Percentiles rank a stretch among this genome's conserved stretches.
Evolutionary conservation across 1,140 invertebrate species (phyloP).

Genomic region (Tribolium madens): DNA sequence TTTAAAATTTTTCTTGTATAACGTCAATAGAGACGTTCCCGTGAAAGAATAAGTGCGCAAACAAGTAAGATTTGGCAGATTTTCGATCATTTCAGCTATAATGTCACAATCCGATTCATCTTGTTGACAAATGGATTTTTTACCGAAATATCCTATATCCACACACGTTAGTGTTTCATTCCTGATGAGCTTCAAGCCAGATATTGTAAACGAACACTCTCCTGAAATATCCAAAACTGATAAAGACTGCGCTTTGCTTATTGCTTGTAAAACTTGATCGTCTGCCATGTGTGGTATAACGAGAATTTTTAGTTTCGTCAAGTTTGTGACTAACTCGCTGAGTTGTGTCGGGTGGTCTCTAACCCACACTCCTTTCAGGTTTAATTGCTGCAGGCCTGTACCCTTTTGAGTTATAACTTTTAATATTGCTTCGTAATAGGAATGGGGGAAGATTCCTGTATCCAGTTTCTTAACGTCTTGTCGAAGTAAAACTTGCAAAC

Average conservation of each 20-base stretch:
- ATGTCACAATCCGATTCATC: slow-evolving; percentile 60
- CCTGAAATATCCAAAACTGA: slow-evolving; percentile 74
- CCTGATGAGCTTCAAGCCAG: slow-evolving; percentile 57
- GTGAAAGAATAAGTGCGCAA: slow-evolving; percentile 75
- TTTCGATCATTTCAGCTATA: slow-evolving; percentile 71
- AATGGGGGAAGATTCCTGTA: slow-evolving; percentile 75
- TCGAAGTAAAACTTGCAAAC: slow-evolving; percentile 72
- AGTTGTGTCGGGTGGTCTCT: slow-evolving; percentile 74
- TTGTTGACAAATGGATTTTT: slow-evolving; percentile 74
- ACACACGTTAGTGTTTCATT: slow-evolving; percentile 71
- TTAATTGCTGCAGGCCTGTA: slow-evolving; percentile 70
- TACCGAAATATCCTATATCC: slow-evolving; percentile 75
- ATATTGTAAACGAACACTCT: slow-evolving; percentile 64
- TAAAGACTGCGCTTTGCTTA: slow-evolving; percentile 69
- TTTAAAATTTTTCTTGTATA: slow-evolving; percentile 68
- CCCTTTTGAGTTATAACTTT: slow-evolving; percentile 73
- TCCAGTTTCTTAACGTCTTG: slow-evolving; percentile 73
- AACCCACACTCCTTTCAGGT: slow-evolving; percentile 78
- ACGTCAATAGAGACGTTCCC: slow-evolving; percentile 70
- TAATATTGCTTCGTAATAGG: slow-evolving; percentile 75
- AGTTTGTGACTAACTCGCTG: slow-evolving; percentile 70
- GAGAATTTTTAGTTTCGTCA: slow-evolving; percentile 70
- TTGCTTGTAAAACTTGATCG: slow-evolving; percentile 74
- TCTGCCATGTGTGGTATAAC: slow-evolving; percentile 78
- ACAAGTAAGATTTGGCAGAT: slow-evolving; percentile 72